Evolutionary conservation across 2,888 invertebrate species (phyloP).

Genomic region (Cenopis cana): DNA sequence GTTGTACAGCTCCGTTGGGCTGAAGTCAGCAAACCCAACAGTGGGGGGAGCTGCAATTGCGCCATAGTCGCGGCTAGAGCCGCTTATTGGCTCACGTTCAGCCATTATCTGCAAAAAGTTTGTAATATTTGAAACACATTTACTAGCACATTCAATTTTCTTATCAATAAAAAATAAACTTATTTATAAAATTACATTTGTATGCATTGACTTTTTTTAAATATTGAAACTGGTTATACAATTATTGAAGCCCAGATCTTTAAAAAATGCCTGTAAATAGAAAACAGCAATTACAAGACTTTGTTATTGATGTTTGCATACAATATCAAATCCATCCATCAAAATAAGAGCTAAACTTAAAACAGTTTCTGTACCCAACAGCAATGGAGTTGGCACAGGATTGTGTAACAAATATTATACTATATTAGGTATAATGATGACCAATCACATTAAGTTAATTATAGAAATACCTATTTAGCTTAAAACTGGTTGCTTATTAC

Average conservation of each 20-base stretch:
- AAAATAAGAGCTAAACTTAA: background rate
- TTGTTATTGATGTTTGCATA: background rate
- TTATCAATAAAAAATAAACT: no score
- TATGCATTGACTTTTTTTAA: no score
- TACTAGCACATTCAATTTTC: background rate
- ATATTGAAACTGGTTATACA: no score
- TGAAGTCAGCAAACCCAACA: conserved; percentile 89
- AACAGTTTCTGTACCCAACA: background rate
- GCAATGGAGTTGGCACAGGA: background rate
- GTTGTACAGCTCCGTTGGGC: conserved; percentile 90
- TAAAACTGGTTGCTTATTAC: conserved; percentile 4
- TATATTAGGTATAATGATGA: background rate
- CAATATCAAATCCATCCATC: background rate
- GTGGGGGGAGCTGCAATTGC: conserved; percentile 85
- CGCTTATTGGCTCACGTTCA: conserved; percentile 73
- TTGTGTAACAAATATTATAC: background rate
- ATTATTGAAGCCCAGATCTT: no score
- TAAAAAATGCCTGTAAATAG: no score
- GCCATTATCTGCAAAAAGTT: conserved; percentile 59
- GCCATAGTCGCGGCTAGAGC: conserved; percentile 75
- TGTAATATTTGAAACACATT: background rate
- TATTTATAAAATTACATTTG: no score
- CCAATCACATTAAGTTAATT: no score
- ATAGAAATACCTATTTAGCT: background rate
- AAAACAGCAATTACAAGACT: background rate